A percentile compares a stretch with the other conserved stretches of the same genome.
Conservation (phyloP, 2,888 invertebrate genomes). For the Trissoscelio sp. region DNA sequence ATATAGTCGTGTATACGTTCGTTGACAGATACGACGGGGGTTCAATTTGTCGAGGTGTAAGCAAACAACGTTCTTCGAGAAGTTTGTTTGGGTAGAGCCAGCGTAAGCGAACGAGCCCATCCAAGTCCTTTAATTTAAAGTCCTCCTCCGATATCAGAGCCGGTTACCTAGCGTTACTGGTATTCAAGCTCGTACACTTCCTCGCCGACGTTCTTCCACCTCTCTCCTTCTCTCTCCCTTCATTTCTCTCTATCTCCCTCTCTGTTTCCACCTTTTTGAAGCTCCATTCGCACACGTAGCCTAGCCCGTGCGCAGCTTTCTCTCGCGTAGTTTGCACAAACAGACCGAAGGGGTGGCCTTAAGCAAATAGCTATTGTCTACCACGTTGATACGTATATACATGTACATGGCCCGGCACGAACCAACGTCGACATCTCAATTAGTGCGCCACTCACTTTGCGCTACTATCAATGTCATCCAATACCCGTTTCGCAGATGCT, state of each 20-base stretch:
- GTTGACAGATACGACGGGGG: slow-evolving; percentile 70
- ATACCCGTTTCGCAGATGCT: slow-evolving; percentile 64
- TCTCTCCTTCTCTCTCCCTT: too few species aligned
- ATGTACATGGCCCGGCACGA: slow-evolving; percentile 57
- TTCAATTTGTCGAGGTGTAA: slow-evolving; percentile 82
- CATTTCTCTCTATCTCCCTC: too few species aligned
- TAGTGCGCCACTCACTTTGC: slow-evolving; percentile 78
- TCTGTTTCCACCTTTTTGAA: slow-evolving; percentile 64
- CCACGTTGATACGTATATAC: slow-evolving; percentile 70
- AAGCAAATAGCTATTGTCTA: slow-evolving; percentile 82
- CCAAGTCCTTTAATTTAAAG: slow-evolving; percentile 82
- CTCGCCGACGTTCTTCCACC: slow-evolving; percentile 63
- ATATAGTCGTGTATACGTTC: slow-evolving; percentile 54
- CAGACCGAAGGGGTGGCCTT: slow-evolving; percentile 81
- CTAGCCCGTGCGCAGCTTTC: slow-evolving; percentile 66
- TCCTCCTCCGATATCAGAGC: slow-evolving; percentile 76
- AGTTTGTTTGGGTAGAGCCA: slow-evolving; percentile 81
- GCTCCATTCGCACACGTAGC: slow-evolving; percentile 59
- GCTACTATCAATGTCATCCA: slow-evolving; percentile 74
- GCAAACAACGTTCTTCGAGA: slow-evolving; percentile 79
- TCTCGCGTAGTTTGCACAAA: slow-evolving; percentile 77
- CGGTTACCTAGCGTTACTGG: slow-evolving; percentile 65
- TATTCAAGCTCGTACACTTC: slow-evolving; percentile 61
- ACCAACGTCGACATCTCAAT: slow-evolving; percentile 76
- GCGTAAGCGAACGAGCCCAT: slow-evolving; percentile 69